Evolutionary conservation across 1,140 invertebrate genomes (phyloP).

Genomic region (Copidosoma floridanum): DNA sequence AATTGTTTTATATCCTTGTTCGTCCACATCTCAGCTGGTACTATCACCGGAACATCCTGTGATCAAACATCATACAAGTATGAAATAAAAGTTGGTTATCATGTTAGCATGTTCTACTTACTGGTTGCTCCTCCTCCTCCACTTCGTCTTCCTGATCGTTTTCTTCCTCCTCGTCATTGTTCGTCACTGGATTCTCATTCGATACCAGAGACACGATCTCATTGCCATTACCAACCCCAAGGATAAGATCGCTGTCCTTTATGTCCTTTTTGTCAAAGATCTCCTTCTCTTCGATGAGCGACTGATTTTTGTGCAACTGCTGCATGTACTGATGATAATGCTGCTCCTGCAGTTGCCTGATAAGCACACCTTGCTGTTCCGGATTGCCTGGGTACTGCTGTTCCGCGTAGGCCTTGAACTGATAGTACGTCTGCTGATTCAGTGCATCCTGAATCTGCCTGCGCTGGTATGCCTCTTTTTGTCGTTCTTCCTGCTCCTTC

Average conservation of each 20-base stretch:
- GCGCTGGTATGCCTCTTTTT: constrained; percentile 63
- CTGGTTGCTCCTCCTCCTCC: constrained; percentile 23
- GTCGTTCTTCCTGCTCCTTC: constrained; percentile 59
- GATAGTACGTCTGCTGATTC: constrained; percentile 93
- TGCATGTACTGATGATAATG: constrained; percentile 99
- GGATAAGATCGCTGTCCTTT: too few relatives aligned
- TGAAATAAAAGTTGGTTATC: too few relatives aligned
- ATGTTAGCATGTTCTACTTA: too few relatives aligned
- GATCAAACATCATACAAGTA: not conserved
- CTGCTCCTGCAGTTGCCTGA: constrained; percentile 92
- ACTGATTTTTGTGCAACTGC: constrained; percentile 70
- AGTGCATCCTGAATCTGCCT: constrained; percentile 92
- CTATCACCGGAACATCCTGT: constrained; percentile 58
- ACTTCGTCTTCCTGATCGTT: constrained; percentile 27
- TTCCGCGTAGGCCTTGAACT: constrained; percentile 92
- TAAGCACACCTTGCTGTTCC: constrained; percentile 90
- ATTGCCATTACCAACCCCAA: too few relatives aligned
- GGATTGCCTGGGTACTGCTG: constrained; percentile 93
- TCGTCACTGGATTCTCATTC: constrained; percentile 30
- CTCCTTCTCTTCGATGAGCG: constrained; percentile 61
- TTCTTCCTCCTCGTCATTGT: constrained; percentile 48
- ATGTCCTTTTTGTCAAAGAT: constrained; percentile 36
- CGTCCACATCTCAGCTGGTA: constrained; percentile 94
- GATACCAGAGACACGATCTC: too few relatives aligned
- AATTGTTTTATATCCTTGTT: constrained; percentile 87